A percentile compares a stretch with the other conserved stretches of the same genome.
These are phyloP conservation scores for Drosophila tristis DNA, from an alignment of 1,140 invertebrate species.

Conservation along the genomic window DNA sequence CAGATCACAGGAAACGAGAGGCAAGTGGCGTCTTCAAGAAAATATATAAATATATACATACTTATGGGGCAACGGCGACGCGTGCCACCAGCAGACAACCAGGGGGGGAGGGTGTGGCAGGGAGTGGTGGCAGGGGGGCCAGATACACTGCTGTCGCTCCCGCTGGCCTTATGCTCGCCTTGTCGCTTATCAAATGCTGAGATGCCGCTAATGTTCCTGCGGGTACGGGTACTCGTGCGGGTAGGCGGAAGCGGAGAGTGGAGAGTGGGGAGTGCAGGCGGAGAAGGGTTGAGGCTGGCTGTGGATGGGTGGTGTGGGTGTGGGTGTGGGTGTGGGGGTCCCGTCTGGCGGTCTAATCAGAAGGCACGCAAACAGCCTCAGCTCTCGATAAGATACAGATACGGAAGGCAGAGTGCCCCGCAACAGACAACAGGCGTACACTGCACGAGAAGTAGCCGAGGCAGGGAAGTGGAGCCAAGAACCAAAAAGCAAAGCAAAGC, in stretches of 20 bases:
- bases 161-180: slow-evolving; percentile 60
- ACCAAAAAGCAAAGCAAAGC: too few relatives aligned
- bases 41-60: neutral
- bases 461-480: too few relatives aligned
- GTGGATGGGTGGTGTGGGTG: too few relatives aligned
- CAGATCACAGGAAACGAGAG: slow-evolving; percentile 58
- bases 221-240: slow-evolving; percentile 56
- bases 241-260: slow-evolving; percentile 22
- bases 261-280: slow-evolving; percentile 1
- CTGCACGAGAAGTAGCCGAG: neutral
- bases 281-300: neutral
- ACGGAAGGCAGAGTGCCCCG: slow-evolving; percentile 17
- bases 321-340: neutral
- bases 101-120: neutral
- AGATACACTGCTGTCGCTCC: neutral
- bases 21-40: slow-evolving; percentile 22
- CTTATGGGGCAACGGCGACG: slow-evolving; percentile 33
- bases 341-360: slow-evolving; percentile 73
- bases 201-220: slow-evolving; percentile 69
- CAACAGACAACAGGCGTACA: slow-evolving; percentile 30
- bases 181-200: slow-evolving; percentile 73
- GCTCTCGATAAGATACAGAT: slow-evolving; percentile 59
- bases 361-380: slow-evolving; percentile 73
- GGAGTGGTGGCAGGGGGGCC: neutral
- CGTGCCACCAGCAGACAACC: slow-evolving; percentile 9